Evolutionary conservation across 2,113 vertebrate genomes (phyloP), one percentile per base, ranked within the genome.

Genomic region (Phrynocephalus versicolor): DNA sequence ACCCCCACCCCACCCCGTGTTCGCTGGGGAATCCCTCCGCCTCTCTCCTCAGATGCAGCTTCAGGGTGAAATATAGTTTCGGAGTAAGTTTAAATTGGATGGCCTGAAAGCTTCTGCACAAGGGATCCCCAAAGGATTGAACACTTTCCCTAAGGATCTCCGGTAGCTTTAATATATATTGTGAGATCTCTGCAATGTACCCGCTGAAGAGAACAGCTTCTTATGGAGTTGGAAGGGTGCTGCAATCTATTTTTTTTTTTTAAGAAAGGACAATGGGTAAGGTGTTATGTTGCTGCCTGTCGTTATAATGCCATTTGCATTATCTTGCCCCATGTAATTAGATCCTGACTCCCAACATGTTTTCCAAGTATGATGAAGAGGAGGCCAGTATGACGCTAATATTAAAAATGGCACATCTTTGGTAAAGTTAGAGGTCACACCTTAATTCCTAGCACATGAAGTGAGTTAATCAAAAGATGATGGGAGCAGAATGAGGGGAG

Each of bases 391-490:
- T 84, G 8, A 80, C 83, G 88, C 88, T 94, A 92, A 91, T 92
- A 92, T 90, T 91, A 92, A 94, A 94, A 94, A 89, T 81, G 85
- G 91, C 91, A 91, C 83, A 93, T 93, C 81, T 92, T 81, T 87
- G 85, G 88, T 84, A 87, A 94, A 94, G 89, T 90, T 93, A 95
- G 94, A 91, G 92, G 93, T 95, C 93, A 87, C 88, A 88, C 86
- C 89, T 92, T 94, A 93, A 94, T 95, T 95, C 94, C 91, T 93
- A 86, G 89, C 85, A 78, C 88, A 87, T 86, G 83, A 93, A 89
- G 91, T 90, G 88, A 93, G 91, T 94, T 94, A 94, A 94, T 95
- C 94, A 94, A 91, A 93, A 92, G 91, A 90, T 79, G 93, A 95
- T 93, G 87, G 93, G 89, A 91, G 91, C 92, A 88, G 93, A 91